Conservation (phyloP, 1,140 invertebrate species). For the Cheumatopsyche charites region DNA sequence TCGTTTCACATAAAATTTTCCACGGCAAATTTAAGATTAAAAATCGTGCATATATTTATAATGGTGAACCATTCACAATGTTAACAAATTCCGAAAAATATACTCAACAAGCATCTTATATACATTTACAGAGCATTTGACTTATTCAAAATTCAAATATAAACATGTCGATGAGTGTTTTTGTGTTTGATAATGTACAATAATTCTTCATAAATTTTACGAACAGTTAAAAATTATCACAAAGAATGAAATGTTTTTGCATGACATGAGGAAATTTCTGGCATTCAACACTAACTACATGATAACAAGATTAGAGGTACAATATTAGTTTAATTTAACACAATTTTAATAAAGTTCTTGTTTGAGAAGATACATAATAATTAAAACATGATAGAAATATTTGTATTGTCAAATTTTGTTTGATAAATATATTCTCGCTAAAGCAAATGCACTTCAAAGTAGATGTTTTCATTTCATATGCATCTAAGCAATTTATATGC, state of each 20-base stretch:
- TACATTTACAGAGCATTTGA: conserved; percentile 7
- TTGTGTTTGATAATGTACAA: conserved; percentile 19
- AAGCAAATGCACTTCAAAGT: conserved; percentile 1
- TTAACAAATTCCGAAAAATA: conserved; percentile 19
- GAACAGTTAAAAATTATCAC: not conserved
- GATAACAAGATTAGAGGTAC: conserved; percentile 47
- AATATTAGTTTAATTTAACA: conserved; percentile 42
- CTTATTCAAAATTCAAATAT: conserved; percentile 6
- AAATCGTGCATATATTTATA: conserved; percentile 16
- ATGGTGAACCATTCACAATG: not conserved
- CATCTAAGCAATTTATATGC: no score
- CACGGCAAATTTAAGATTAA: conserved; percentile 5
- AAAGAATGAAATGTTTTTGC: conserved; percentile 28
- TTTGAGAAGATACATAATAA: conserved; percentile 37
- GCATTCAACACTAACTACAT: conserved; percentile 48
- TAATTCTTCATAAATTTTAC: conserved; percentile 28
- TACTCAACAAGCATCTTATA: conserved; percentile 21
- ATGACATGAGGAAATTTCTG: conserved; percentile 47
- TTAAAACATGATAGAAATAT: conserved; percentile 45
- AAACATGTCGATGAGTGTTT: conserved; percentile 5
- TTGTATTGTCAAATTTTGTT: conserved; percentile 48
- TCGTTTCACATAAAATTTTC: not conserved
- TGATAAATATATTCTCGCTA: conserved; percentile 10
- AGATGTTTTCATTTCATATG: no score
- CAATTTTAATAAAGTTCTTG: conserved; percentile 33